A percentile compares a stretch with the other conserved stretches of the same genome.
Conservation (phyloP, 2,113 vertebrate genomes). For the Jaculus jaculus region DNA sequence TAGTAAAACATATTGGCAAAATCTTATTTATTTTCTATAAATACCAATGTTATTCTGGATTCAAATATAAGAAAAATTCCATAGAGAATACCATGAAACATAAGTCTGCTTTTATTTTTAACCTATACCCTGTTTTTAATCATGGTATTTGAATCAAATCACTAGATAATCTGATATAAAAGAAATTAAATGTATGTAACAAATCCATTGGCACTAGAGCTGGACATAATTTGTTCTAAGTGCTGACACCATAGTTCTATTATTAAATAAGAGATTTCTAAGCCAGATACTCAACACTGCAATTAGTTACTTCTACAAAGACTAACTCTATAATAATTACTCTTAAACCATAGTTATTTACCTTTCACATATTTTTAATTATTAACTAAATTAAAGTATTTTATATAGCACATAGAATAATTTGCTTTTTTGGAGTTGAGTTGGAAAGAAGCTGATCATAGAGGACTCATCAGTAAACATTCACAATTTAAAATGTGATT, state of each 20-base stretch:
- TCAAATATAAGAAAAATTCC: background rate
- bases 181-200: background rate
- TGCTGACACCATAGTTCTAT: background rate
- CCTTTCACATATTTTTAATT: background rate
- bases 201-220: background rate
- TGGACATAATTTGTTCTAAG: slow-evolving; percentile 21
- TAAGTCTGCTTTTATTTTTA: background rate
- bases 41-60: background rate
- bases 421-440: background rate
- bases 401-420: background rate
- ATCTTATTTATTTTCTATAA: background rate
- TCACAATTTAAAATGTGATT: background rate
- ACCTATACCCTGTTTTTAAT: background rate
- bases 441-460: background rate
- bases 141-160: background rate
- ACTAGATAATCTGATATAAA: slow-evolving; percentile 30
- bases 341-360: slow-evolving; percentile 4
- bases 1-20: background rate
- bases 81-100: background rate
- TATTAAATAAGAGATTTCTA: background rate
- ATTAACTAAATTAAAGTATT: background rate
- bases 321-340: background rate
- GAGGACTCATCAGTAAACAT: background rate
- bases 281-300: background rate
- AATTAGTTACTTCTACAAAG: slow-evolving; percentile 39